phyloP scores from a whole-genome alignment of 2,113 vertebrate genomes.

The Dicerorhinus sumatrensis region DNA sequence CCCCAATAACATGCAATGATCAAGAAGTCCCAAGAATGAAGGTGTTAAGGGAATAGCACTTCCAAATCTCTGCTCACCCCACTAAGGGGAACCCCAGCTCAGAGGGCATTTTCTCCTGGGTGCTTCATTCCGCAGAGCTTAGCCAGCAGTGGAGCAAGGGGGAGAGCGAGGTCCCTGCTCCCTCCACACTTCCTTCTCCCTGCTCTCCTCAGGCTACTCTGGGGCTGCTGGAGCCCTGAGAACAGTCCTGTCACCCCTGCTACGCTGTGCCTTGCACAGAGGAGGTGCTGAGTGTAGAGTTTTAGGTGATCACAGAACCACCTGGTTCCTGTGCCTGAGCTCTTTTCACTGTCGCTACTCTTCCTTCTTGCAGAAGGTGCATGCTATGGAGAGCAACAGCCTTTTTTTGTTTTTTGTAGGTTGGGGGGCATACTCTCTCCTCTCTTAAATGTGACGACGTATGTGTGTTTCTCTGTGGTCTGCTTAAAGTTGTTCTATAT shows the following conservation, averaged over 20 bases:
- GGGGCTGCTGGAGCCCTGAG: background rate
- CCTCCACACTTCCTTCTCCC: background rate
- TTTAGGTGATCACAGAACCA: background rate
- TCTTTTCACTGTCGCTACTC: background rate
- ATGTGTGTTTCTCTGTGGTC: background rate
- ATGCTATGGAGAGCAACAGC: background rate
- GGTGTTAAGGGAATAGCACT: background rate
- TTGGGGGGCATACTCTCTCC: background rate
- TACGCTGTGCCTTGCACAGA: background rate
- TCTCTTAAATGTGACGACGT: background rate
- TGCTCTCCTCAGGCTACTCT: fast-evolving
- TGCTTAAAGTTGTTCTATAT: background rate
- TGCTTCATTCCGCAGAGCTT: background rate
- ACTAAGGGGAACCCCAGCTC: background rate
- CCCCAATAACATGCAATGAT: background rate
- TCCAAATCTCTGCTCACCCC: background rate
- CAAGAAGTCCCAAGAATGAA: background rate
- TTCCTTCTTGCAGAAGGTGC: background rate
- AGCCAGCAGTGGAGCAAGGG: background rate
- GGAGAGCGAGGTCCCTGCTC: too few relatives aligned
- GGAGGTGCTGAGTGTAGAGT: background rate
- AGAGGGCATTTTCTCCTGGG: background rate
- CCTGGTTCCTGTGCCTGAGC: background rate
- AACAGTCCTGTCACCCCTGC: too few relatives aligned
- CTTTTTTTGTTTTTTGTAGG: background rate